Conservation (phyloP, 2,113 vertebrate species). For the Lepisosteus osseus region DNA sequence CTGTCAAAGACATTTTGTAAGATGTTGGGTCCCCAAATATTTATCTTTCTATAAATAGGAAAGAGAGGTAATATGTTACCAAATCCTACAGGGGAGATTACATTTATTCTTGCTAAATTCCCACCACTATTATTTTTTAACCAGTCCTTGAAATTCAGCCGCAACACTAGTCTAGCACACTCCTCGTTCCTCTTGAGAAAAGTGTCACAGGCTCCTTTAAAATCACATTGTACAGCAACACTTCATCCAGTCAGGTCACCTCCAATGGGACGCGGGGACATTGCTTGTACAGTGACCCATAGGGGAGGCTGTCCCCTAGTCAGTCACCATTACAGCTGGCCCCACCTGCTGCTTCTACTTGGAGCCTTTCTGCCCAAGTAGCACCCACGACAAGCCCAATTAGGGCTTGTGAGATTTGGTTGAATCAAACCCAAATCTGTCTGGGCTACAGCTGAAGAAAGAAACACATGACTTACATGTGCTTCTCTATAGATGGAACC, state of each 20-base stretch:
- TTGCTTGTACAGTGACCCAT: slow-evolving; percentile 34
- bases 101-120: neutral
- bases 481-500: slow-evolving; percentile 13
- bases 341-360: slow-evolving; percentile 23
- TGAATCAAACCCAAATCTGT: slow-evolving; percentile 19
- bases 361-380: slow-evolving; percentile 43
- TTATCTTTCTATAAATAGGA: no score
- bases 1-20: no score
- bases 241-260: neutral
- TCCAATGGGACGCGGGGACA: slow-evolving; percentile 51
- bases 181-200: neutral
- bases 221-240: neutral
- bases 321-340: slow-evolving; percentile 33
- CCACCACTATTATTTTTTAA: neutral
- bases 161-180: neutral
- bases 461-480: slow-evolving; percentile 30
- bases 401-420: neutral
- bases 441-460: slow-evolving; percentile 24
- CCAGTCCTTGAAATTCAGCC: neutral
- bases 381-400: slow-evolving; percentile 18
- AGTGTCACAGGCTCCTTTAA: neutral
- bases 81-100: no score
- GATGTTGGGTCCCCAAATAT: no score
- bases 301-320: slow-evolving; percentile 52
- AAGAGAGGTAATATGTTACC: no score